Evolutionary conservation across 1,140 invertebrate genomes (phyloP).

Genomic region (Drosophila baimaii): DNA sequence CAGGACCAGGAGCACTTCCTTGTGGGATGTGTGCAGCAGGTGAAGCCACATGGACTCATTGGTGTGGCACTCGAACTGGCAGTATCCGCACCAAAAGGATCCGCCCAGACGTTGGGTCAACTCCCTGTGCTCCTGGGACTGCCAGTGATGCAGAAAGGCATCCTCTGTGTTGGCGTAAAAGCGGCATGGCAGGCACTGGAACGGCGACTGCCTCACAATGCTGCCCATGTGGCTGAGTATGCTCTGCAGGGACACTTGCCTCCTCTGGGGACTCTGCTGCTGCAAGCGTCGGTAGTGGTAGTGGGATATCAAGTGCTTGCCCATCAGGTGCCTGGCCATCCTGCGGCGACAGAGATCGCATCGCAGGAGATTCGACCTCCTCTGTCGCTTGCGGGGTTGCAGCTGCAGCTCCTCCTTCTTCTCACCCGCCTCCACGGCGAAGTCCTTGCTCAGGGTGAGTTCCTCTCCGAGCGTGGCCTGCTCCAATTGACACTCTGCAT

Average conservation of each 20-base stretch:
- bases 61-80: slow-evolving; percentile 89
- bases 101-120: slow-evolving; percentile 82
- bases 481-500: slow-evolving; percentile 88
- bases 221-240: slow-evolving; percentile 91
- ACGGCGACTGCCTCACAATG: slow-evolving; percentile 91
- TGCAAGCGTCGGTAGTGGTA: slow-evolving; percentile 90
- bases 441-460: slow-evolving; percentile 48
- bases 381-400: slow-evolving; percentile 2
- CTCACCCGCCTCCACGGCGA: slow-evolving; percentile 3
- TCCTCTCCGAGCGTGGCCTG: slow-evolving; percentile 81
- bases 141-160: slow-evolving; percentile 88
- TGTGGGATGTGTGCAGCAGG: slow-evolving; percentile 88
- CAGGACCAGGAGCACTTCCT: slow-evolving; percentile 89
- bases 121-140: slow-evolving; percentile 87
- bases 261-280: slow-evolving; percentile 64
- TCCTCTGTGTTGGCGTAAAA: slow-evolving; percentile 93
- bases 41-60: slow-evolving; percentile 89
- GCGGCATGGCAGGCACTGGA: slow-evolving; percentile 92
- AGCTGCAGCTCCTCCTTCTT: background rate
- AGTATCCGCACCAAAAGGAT: slow-evolving; percentile 90
- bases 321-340: slow-evolving; percentile 88
- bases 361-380: slow-evolving; percentile 86
- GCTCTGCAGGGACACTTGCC: slow-evolving; percentile 78
- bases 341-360: slow-evolving; percentile 89
- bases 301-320: slow-evolving; percentile 93